These are phyloP conservation scores for Axinella damicornis DNA, from an alignment of 37 sponge, comb jelly and placozoan genomes.

Conservation along the genomic window DNA sequence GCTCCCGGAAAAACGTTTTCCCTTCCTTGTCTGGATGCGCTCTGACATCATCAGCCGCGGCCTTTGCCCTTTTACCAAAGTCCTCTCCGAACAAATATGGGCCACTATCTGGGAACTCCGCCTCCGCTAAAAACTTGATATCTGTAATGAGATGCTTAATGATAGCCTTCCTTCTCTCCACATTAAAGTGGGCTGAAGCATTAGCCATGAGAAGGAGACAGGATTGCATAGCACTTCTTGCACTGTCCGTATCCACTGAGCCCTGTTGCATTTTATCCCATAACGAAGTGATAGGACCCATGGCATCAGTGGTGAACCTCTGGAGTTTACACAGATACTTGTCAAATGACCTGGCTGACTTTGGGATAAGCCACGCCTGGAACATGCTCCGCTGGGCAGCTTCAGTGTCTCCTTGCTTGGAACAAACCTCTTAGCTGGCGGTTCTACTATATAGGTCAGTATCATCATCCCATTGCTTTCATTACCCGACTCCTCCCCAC, in stretches of 20 bases:
- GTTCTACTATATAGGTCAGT: too few relatives aligned
- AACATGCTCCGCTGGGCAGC: background rate
- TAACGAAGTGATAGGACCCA: slow-evolving; percentile 5
- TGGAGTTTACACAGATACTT: slow-evolving; percentile 25
- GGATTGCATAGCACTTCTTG: background rate
- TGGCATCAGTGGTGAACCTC: slow-evolving; percentile 5
- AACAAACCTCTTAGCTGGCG: background rate
- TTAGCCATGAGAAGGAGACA: background rate
- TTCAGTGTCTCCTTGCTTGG: background rate
- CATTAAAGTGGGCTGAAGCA: slow-evolving; percentile 34
- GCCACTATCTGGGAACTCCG: slow-evolving; percentile 24
- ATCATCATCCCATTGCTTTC: background rate
- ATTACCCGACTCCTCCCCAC: background rate
- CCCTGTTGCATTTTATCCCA: background rate
- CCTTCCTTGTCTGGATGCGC: slow-evolving; percentile 19
- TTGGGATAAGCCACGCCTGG: background rate
- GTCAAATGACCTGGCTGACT: slow-evolving; percentile 30
- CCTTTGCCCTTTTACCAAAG: slow-evolving; percentile 14
- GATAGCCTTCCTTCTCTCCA: slow-evolving; percentile 28
- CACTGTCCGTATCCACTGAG: background rate
- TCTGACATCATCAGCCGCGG: slow-evolving; percentile 5
- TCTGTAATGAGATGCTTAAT: slow-evolving; percentile 28
- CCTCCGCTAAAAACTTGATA: slow-evolving; percentile 23
- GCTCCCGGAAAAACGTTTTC: slow-evolving; percentile 29
- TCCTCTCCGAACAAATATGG: slow-evolving; percentile 32